Percentiles rank a stretch among this genome's conserved stretches.
Evolutionary conservation across 2,888 invertebrate genomes (phyloP).

Genomic region (Strigamia crassipes): DNA sequence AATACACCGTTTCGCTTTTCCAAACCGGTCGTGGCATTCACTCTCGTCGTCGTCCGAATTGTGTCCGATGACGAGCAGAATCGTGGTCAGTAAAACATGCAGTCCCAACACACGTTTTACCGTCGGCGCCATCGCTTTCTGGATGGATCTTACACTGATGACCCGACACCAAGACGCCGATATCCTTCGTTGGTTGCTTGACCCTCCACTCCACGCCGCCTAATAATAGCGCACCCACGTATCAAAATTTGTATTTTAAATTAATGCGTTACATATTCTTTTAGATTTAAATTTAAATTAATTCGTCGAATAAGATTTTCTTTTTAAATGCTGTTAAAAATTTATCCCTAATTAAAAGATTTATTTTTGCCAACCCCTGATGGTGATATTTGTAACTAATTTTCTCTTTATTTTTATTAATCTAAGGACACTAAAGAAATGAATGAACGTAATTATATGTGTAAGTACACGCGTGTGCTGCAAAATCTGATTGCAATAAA

Average conservation of each 20-base stretch:
- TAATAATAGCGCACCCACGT: background rate
- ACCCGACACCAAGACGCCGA: slow-evolving; percentile 18
- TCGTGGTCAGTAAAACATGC: background rate
- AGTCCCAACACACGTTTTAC: background rate
- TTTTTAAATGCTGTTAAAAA: background rate
- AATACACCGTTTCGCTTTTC: slow-evolving; percentile 77
- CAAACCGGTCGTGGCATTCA: slow-evolving; percentile 57
- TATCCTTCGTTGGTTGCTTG: background rate
- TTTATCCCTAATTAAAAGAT: background rate
- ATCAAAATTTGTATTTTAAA: background rate
- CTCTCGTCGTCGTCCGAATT: slow-evolving; percentile 24
- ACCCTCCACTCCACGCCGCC: background rate
- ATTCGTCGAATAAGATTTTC: background rate
- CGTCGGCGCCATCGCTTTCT: slow-evolving; percentile 1
- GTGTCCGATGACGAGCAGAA: background rate
- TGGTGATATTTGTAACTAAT: background rate
- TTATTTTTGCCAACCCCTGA: background rate
- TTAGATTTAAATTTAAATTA: background rate
- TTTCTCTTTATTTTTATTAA: background rate
- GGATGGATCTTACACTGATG: background rate
- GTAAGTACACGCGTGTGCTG: background rate
- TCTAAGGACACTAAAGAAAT: background rate
- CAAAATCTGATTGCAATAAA: background rate
- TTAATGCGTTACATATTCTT: background rate
- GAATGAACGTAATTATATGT: background rate